These are phyloP conservation scores for Dryococelus australis DNA, from an alignment of 2,888 invertebrate species.

Conservation along the genomic window DNA sequence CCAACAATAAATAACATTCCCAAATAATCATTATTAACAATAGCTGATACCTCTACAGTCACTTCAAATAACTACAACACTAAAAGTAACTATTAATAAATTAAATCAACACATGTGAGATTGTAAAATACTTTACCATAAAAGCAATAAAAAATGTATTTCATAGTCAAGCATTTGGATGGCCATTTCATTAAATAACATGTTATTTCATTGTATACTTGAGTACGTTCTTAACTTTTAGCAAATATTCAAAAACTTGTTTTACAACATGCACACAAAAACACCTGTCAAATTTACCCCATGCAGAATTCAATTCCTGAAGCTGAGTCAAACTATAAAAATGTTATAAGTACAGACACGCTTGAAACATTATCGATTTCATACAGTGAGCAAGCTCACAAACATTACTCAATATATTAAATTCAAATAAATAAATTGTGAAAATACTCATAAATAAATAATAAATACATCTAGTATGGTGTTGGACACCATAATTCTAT, in stretches of 20 bases:
- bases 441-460: slow-evolving; percentile 16
- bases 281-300: not conserved
- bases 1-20: slow-evolving; percentile 21
- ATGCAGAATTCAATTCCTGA: slow-evolving; percentile 9
- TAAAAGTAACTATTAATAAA: slow-evolving; percentile 16
- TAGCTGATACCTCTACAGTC: not conserved
- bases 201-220: slow-evolving; percentile 3
- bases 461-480: not conserved
- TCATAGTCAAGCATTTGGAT: slow-evolving; percentile 16
- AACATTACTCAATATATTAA: slow-evolving; percentile 8
- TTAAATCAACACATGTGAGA: slow-evolving; percentile 8
- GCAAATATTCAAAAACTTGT: not conserved
- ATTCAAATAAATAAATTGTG: slow-evolving; percentile 4
- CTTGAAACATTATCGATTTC: not conserved
- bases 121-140: slow-evolving; percentile 16
- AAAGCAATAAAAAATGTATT: not conserved
- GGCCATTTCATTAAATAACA: slow-evolving; percentile 10
- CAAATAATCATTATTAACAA: slow-evolving; percentile 16
- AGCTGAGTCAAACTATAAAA: slow-evolving; percentile 3
- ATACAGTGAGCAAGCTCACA: not conserved
- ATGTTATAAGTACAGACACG: not conserved
- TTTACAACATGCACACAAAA: not conserved
- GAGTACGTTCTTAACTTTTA: not conserved
- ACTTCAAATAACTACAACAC: slow-evolving; percentile 16
- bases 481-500: not conserved